These are phyloP conservation scores for Mustela lutreola DNA, from an alignment of 2,113 vertebrate species.

Conservation along the genomic window DNA sequence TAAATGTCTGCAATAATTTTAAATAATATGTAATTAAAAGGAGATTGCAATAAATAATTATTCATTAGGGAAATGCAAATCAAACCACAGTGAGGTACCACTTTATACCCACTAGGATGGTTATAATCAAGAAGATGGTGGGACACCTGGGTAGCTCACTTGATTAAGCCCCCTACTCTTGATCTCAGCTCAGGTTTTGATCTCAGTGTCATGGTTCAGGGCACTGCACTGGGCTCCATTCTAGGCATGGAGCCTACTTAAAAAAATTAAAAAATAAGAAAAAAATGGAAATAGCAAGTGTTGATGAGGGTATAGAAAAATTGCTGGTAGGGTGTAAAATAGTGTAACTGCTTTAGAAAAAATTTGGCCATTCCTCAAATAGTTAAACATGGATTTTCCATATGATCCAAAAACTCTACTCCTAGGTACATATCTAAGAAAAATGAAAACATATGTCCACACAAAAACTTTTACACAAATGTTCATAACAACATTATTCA, in stretches of 20 bases:
- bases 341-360: neutral
- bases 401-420: neutral
- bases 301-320: neutral
- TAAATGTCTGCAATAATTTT: conserved; percentile 57
- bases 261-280: neutral
- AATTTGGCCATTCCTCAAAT: neutral
- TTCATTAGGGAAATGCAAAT: conserved; percentile 45
- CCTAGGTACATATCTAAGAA: neutral
- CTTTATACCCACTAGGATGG: neutral
- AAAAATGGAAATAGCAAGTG: neutral
- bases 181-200: neutral
- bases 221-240: neutral
- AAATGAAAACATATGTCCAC: neutral
- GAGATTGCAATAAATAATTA: conserved; percentile 17
- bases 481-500: neutral
- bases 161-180: neutral
- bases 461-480: neutral
- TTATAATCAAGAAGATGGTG: neutral
- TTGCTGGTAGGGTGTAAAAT: neutral
- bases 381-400: neutral
- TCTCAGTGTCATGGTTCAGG: neutral
- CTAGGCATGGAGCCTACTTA: neutral
- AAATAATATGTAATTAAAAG: conserved; percentile 56
- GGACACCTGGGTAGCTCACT: neutral
- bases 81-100: neutral